Percentiles rank a stretch among this genome's conserved stretches.
phyloP scores from a whole-genome alignment of 1,140 invertebrate species.

The Drosophila baimaii region DNA sequence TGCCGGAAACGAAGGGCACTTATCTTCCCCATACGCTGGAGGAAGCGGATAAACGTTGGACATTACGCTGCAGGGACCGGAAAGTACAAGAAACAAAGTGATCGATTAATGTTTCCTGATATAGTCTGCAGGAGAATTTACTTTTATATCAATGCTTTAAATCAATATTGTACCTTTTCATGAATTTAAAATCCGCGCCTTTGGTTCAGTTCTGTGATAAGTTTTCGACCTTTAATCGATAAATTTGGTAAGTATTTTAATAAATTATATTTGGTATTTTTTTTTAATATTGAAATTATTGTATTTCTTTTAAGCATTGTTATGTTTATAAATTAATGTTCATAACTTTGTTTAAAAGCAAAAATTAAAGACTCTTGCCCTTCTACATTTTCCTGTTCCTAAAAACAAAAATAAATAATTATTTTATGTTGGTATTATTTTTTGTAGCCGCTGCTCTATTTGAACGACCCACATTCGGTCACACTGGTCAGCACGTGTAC shows the following conservation, averaged over 20 bases:
- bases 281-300: too few species aligned
- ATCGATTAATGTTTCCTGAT: background rate
- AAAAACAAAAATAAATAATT: background rate
- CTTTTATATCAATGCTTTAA: background rate
- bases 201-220: background rate
- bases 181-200: background rate
- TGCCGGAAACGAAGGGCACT: slow-evolving; percentile 92
- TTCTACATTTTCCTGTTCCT: too few species aligned
- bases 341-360: background rate
- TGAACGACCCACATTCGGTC: background rate
- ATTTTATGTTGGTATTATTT: background rate
- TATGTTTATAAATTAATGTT: background rate
- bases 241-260: background rate
- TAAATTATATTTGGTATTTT: background rate
- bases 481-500: slow-evolving; percentile 66
- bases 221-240: background rate
- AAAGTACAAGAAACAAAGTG: background rate
- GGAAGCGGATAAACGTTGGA: slow-evolving; percentile 39
- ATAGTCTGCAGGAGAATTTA: background rate
- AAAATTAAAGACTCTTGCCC: background rate
- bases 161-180: background rate
- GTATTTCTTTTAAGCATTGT: background rate
- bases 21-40: slow-evolving; percentile 90
- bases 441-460: background rate
- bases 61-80: background rate